These are phyloP conservation scores for Ormyrus nitidulus DNA, from an alignment of 2,888 invertebrate species.

Conservation along the genomic window DNA sequence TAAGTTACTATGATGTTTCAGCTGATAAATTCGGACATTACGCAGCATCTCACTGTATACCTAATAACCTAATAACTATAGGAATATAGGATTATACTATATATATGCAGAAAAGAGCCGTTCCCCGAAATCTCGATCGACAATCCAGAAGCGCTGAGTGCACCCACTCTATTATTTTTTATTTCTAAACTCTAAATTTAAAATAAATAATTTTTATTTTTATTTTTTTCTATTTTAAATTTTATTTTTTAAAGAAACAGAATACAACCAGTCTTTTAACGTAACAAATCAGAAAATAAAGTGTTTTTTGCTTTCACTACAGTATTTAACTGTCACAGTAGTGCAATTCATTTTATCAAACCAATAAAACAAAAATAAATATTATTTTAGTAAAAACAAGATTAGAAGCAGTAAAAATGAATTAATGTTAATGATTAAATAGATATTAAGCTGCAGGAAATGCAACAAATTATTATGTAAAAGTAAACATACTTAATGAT, in stretches of 20 bases:
- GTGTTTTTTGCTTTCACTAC: too few species aligned
- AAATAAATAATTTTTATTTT: too few species aligned
- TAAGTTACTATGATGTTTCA: too few species aligned
- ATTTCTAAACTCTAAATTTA: too few species aligned
- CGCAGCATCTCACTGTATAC: constrained; percentile 63
- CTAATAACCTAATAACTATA: constrained; percentile 34
- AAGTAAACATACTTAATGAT: neutral
- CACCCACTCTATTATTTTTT: too few species aligned
- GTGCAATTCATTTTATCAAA: constrained; percentile 19
- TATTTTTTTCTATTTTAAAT: too few species aligned
- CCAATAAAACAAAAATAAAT: constrained; percentile 26
- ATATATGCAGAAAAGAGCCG: neutral
- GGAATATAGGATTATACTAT: constrained; percentile 9
- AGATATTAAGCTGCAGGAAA: too few species aligned
- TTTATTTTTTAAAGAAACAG: too few species aligned
- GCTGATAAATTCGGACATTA: constrained; percentile 57
- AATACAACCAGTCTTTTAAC: too few species aligned
- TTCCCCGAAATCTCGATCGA: constrained; percentile 11
- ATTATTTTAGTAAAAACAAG: neutral
- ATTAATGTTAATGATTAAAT: too few species aligned
- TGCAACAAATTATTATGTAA: neutral
- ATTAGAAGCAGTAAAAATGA: neutral
- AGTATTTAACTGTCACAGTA: too few species aligned
- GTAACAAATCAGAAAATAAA: too few species aligned
- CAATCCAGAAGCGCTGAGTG: constrained; percentile 4